Evolutionary conservation across 1,140 invertebrate genomes (phyloP).

Genomic region (Planococcus citri): DNA sequence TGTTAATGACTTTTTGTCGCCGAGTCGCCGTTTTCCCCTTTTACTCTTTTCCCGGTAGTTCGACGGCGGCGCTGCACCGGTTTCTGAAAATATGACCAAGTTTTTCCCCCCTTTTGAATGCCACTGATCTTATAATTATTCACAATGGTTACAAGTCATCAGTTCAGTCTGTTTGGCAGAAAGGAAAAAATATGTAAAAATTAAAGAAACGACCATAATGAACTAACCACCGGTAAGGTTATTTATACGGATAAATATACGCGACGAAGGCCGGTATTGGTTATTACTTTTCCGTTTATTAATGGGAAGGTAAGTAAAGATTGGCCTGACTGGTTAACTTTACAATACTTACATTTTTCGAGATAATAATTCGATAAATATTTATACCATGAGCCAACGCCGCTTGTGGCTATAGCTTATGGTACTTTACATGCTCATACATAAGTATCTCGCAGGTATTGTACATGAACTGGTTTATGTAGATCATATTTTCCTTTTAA

Average conservation of each 20-base stretch:
- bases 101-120: too few relatives aligned
- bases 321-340: not conserved
- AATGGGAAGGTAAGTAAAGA: not conserved
- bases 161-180: not conserved
- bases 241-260: not conserved
- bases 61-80: too few relatives aligned
- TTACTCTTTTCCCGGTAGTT: too few relatives aligned
- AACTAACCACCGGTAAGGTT: not conserved
- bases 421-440: too few relatives aligned
- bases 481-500: not conserved
- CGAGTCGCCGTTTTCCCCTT: too few relatives aligned
- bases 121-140: not conserved
- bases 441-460: too few relatives aligned
- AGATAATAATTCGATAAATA: slow-evolving; percentile 1
- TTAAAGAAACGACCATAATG: not conserved
- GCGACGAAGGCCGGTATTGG: not conserved
- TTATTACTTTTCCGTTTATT: not conserved
- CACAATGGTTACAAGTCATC: not conserved
- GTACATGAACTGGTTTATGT: not conserved
- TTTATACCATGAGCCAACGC: too few relatives aligned
- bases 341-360: not conserved
- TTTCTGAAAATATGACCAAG: too few relatives aligned
- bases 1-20: too few relatives aligned
- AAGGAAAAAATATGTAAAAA: too few relatives aligned
- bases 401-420: too few relatives aligned